A percentile compares a stretch with the other conserved stretches of the same genome.
Conservation (phyloP, 2,888 invertebrate genomes). For the Sphaerophoria taeniata region DNA sequence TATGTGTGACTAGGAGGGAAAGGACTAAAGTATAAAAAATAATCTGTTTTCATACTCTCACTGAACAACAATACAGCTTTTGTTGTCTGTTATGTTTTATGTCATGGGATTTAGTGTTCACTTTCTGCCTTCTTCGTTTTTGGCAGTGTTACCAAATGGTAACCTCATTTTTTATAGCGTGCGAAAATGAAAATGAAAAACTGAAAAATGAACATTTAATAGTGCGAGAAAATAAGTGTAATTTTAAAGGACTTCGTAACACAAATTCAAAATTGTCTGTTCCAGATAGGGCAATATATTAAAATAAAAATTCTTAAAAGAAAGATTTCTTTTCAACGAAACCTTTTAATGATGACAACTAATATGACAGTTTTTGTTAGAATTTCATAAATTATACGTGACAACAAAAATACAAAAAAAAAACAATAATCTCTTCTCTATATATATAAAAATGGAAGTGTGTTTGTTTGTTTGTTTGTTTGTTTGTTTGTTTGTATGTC, state of each 20-base stretch:
- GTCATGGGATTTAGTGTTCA: constrained; percentile 19
- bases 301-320: too few relatives aligned
- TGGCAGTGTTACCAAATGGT: neutral
- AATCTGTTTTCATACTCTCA: constrained; percentile 17
- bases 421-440: too few relatives aligned
- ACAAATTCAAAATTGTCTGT: neutral
- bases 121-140: constrained; percentile 5
- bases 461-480: too few relatives aligned
- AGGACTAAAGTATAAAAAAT: constrained; percentile 24
- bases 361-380: too few relatives aligned
- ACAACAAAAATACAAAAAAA: too few relatives aligned
- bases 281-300: too few relatives aligned
- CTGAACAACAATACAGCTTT: constrained; percentile 19
- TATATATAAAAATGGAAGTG: too few relatives aligned
- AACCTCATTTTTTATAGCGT: neutral
- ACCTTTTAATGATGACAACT: too few relatives aligned
- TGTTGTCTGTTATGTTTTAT: constrained; percentile 25
- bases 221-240: neutral
- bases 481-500: too few relatives aligned
- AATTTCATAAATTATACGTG: too few relatives aligned
- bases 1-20: neutral
- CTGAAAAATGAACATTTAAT: neutral
- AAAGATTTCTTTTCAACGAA: too few relatives aligned
- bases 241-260: neutral
- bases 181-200: neutral